phyloP scores from a whole-genome alignment of 2,888 invertebrate species.

The Andrena trimmerana region DNA sequence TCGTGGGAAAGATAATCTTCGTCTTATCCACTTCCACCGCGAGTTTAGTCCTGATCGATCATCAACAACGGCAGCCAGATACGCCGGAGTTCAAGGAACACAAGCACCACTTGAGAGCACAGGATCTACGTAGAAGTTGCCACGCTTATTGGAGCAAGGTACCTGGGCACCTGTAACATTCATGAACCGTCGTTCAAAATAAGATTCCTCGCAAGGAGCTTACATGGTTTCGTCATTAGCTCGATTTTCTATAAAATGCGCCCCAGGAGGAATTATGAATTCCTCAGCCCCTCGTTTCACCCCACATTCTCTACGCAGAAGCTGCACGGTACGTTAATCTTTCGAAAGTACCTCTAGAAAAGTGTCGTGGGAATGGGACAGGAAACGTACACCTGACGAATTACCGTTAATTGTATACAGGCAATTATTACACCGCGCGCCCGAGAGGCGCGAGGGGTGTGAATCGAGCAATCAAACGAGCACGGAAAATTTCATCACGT shows the following conservation, averaged over 20 bases:
- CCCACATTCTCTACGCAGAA: too few relatives aligned
- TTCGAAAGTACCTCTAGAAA: too few relatives aligned
- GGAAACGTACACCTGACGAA: not conserved
- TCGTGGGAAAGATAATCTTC: slow-evolving; percentile 13
- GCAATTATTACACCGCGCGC: slow-evolving; percentile 23
- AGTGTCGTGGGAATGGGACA: not conserved
- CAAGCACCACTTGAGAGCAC: not conserved
- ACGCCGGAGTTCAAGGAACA: not conserved
- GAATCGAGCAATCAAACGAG: slow-evolving; percentile 20
- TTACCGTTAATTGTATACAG: slow-evolving; percentile 32
- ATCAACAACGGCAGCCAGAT: not conserved
- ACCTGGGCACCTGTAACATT: slow-evolving; percentile 14
- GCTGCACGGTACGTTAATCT: too few relatives aligned
- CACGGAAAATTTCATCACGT: not conserved
- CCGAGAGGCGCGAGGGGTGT: not conserved
- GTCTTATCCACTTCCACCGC: not conserved
- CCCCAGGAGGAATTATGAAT: slow-evolving; percentile 3
- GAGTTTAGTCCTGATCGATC: not conserved
- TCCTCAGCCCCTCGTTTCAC: not conserved
- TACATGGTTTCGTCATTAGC: slow-evolving; percentile 12
- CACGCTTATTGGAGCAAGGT: not conserved
- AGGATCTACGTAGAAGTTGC: not conserved
- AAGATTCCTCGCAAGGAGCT: slow-evolving; percentile 4
- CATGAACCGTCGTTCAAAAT: slow-evolving; percentile 21
- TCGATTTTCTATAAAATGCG: slow-evolving; percentile 33